Conservation (phyloP, 2,797 vertebrate genomes). For the Bufotes viridis region DNA sequence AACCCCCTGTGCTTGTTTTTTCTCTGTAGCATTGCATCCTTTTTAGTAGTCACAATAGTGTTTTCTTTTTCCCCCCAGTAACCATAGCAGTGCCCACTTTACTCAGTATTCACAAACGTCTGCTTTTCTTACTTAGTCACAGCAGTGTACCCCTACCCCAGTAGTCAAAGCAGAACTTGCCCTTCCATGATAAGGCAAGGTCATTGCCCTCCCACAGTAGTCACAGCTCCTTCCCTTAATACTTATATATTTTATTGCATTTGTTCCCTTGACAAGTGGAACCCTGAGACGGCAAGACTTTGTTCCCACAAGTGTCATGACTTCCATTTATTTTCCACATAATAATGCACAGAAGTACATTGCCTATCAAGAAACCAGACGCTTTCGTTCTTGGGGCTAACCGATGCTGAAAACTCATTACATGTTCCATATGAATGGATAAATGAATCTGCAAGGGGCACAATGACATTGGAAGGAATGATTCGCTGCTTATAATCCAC, state of each 20-base stretch:
- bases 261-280: too few species aligned
- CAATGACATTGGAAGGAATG: slow-evolving; percentile 13
- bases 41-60: not conserved
- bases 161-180: too few species aligned
- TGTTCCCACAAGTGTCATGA: not conserved
- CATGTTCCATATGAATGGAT: slow-evolving; percentile 28
- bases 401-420: not conserved
- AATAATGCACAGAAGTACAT: not conserved
- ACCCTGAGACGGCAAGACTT: too few species aligned
- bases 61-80: not conserved
- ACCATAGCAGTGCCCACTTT: not conserved
- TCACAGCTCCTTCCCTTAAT: too few species aligned
- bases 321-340: not conserved
- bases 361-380: not conserved
- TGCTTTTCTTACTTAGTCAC: not conserved
- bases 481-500: slow-evolving; percentile 11
- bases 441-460: slow-evolving; percentile 10
- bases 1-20: too few species aligned
- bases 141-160: too few species aligned
- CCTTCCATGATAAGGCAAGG: too few species aligned
- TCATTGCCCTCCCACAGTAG: too few species aligned
- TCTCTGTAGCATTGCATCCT: too few species aligned
- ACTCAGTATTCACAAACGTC: not conserved
- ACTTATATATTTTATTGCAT: too few species aligned
- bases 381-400: not conserved